Evolutionary conservation across 2,797 vertebrate species (phyloP).

Genomic region (Clangula hyemalis): DNA sequence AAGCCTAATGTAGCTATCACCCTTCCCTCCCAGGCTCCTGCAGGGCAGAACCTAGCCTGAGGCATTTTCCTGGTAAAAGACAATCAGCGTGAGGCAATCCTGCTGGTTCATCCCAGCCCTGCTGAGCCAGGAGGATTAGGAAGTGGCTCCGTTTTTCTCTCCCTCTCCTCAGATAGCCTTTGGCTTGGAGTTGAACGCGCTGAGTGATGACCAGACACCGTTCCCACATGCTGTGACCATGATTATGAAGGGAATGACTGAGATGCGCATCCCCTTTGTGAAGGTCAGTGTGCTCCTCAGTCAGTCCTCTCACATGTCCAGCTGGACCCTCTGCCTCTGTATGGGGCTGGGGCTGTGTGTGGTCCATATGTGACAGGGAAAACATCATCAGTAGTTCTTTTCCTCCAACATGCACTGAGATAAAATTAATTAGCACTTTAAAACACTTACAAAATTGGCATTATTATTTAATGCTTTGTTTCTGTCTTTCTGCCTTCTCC

Average conservation of each 20-base stretch:
- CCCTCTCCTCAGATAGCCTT: constrained; percentile 83
- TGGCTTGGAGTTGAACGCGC: constrained; percentile 85
- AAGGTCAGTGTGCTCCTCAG: constrained; percentile 46
- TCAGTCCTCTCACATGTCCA: not conserved
- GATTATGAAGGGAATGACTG: constrained; percentile 68
- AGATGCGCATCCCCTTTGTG: constrained; percentile 52
- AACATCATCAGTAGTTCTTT: not conserved
- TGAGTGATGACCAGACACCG: constrained; percentile 72
- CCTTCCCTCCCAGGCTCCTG: not conserved
- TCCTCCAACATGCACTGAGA: not conserved
- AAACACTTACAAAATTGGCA: not conserved
- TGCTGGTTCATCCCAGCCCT: not conserved
- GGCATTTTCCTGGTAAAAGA: not conserved
- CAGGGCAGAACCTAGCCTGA: not conserved
- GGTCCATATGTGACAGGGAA: fast-evolving
- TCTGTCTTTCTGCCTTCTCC: not conserved
- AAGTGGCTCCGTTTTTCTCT: not conserved
- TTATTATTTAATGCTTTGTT: not conserved
- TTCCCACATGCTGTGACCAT: constrained; percentile 83
- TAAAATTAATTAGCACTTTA: not conserved
- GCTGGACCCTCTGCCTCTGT: not conserved
- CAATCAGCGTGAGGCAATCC: fast-evolving
- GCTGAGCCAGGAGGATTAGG: not conserved
- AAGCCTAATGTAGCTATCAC: not conserved
- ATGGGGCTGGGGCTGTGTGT: not conserved